Evolutionary conservation across 2,797 vertebrate species (phyloP), one percentile per base, ranked within the genome.

Genomic region (Crenichthys baileyi): DNA sequence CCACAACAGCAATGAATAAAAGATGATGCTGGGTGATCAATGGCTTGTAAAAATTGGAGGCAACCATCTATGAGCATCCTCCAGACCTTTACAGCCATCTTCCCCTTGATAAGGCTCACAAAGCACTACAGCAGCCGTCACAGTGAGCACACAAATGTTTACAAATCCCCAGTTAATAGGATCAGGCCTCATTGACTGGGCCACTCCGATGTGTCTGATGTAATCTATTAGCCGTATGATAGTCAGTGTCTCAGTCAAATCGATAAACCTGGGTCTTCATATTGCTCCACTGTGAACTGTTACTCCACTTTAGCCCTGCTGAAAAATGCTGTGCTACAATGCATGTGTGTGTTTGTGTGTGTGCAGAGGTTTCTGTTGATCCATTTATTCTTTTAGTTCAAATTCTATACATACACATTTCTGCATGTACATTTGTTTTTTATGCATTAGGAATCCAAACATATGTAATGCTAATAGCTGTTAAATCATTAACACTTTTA

Each of bases 131-230:
- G 87, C 91, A 86, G 88, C 91, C 85, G 83, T 93, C 92, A 90
- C 90, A 93, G 88, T 89, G 89, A 93, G 90, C 89, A 93, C 91
- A 93, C 92, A 94, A 94, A 93, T 94, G 94, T 95, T 95, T 95
- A 95, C 94, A 95, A 95, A 95, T 94, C 94, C 90, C 93, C 90
- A 92, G 93, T 94, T 95, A 95, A 95, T 94, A 94, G 94, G 95
- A 95, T 95, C 94, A 94, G 88, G 91, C 90, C 91, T 95, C 94
- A 95, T 95, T 95, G 94, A 95, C 93, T 94, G 92, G 90, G 93
- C 90, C 77, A 88, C 94, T 91, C 84, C 89, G 77, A 92, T 93
- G 93, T 92, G 91, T 93, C 93, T 95, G 94, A 94, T 95, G 92
- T 92, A 94, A 95, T 95, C 93, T 94, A 95, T 96, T 95, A 95